Percentiles rank a stretch among this genome's conserved stretches.
phyloP scores from a whole-genome alignment of 2,113 vertebrate genomes.

The Takifugu flavidus region DNA sequence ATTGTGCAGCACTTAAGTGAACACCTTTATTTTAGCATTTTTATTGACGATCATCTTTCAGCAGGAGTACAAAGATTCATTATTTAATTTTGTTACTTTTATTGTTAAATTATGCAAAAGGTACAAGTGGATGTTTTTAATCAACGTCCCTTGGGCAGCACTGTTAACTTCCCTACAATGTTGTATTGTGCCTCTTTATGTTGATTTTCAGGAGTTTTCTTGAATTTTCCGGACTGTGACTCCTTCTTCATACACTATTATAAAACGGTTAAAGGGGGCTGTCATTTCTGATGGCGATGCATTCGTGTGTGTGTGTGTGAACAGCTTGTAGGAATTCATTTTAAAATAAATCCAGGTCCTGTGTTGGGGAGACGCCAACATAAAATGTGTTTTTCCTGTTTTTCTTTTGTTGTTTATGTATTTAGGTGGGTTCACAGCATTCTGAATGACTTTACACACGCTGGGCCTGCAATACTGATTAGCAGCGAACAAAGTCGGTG shows the following conservation, averaged over 20 bases:
- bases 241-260: neutral
- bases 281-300: neutral
- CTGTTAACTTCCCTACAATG: neutral
- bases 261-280: neutral
- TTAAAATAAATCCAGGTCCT: conserved; percentile 10
- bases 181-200: conserved; percentile 10
- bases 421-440: no score
- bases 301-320: neutral
- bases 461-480: conserved; percentile 57
- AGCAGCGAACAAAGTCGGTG: conserved; percentile 45
- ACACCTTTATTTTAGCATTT: no score
- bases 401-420: conserved; percentile 25
- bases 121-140: no score
- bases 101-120: no score
- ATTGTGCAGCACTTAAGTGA: no score
- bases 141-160: neutral
- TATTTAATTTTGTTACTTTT: no score
- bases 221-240: neutral
- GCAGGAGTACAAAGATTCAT: no score
- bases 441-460: conserved; percentile 7
- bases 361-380: conserved; percentile 41
- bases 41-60: no score
- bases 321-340: neutral
- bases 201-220: neutral
- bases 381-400: conserved; percentile 31